Percentiles rank a stretch among this genome's conserved stretches.
These are phyloP conservation scores for Lordiphosa clarofinis DNA, from an alignment of 1,140 invertebrate genomes.

Conservation along the genomic window DNA sequence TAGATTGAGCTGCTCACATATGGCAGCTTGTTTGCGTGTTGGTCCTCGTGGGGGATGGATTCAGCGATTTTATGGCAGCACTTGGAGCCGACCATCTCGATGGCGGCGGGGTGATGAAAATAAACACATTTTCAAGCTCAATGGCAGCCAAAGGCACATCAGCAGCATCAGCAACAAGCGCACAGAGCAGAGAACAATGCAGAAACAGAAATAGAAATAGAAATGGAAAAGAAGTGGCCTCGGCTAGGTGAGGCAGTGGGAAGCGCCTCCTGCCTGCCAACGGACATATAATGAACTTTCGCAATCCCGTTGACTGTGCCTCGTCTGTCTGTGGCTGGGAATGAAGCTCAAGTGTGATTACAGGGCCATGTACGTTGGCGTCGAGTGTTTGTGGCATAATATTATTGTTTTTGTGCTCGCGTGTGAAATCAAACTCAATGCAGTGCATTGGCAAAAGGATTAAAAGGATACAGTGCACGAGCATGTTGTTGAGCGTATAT, in stretches of 20 bases:
- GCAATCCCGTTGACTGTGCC: constrained; percentile 59
- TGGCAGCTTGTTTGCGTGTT: constrained; percentile 52
- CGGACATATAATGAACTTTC: constrained; percentile 73
- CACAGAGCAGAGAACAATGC: constrained; percentile 56
- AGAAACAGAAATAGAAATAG: constrained; percentile 65
- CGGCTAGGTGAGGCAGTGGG: neutral
- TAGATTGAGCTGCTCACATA: constrained; percentile 30
- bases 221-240: constrained; percentile 58
- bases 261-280: constrained; percentile 24
- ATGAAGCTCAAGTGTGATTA: constrained; percentile 72
- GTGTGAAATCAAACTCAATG: constrained; percentile 74
- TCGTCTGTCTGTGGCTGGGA: constrained; percentile 16
- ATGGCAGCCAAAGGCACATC: constrained; percentile 56
- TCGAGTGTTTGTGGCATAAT: constrained; percentile 76
- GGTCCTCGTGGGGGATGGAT: constrained; percentile 40
- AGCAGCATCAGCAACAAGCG: constrained; percentile 19
- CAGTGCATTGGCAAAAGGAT: constrained; percentile 71
- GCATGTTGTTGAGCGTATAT: constrained; percentile 26
- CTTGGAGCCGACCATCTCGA: constrained; percentile 39
- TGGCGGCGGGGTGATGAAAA: constrained; percentile 30
- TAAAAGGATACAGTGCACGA: constrained; percentile 62
- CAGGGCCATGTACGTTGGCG: constrained; percentile 71
- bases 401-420: constrained; percentile 77
- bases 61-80: constrained; percentile 77
- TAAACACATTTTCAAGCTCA: constrained; percentile 78